phyloP scores from a whole-genome alignment of 2,888 invertebrate genomes.

The Heteromurus nitidus region DNA sequence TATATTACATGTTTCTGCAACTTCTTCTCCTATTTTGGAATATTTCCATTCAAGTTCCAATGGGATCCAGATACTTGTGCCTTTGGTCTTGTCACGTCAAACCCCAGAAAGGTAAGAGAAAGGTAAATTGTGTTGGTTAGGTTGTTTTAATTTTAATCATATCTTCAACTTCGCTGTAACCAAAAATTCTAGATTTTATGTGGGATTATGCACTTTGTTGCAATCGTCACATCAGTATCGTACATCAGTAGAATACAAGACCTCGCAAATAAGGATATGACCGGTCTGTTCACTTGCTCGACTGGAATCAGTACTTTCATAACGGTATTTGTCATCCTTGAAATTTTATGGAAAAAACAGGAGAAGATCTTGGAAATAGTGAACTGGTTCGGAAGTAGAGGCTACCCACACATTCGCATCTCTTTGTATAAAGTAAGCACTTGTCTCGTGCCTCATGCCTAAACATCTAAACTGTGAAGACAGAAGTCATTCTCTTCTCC shows the following conservation, averaged over 20 bases:
- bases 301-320: background rate
- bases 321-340: background rate
- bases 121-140: background rate
- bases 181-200: background rate
- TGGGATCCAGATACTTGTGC: background rate
- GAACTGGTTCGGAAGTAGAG: background rate
- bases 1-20: conserved; percentile 17
- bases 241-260: background rate
- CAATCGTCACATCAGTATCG: conserved; percentile 6
- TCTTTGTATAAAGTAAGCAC: background rate
- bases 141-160: background rate
- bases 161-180: background rate
- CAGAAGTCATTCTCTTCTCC: background rate
- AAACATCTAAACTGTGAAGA: background rate
- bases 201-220: background rate
- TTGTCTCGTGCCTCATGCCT: too few relatives aligned
- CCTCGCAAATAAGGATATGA: background rate
- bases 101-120: background rate
- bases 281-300: background rate
- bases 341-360: background rate
- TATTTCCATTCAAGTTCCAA: conserved; percentile 14
- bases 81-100: conserved; percentile 1
- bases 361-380: background rate
- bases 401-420: background rate
- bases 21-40: conserved; percentile 15